Conservation (phyloP, 2,113 vertebrate species). For the Piprites chloris region DNA sequence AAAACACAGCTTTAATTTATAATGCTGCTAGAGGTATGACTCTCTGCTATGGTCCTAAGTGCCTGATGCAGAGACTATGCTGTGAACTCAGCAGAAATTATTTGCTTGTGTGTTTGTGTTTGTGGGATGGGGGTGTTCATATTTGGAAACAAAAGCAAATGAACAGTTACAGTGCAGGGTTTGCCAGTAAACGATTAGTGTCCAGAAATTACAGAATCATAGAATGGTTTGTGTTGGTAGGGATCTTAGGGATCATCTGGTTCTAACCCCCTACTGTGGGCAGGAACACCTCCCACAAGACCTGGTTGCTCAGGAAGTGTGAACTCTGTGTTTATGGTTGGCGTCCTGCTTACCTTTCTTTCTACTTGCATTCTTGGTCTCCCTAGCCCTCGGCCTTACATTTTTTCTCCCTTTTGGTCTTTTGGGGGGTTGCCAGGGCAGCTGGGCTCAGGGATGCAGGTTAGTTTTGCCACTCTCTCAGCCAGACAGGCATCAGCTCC, state of each 20-base stretch:
- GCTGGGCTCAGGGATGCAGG: not conserved
- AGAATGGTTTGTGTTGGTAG: not conserved
- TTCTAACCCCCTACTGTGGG: not conserved
- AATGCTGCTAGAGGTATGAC: not conserved
- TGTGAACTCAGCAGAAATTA: not conserved
- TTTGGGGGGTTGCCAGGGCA: not conserved
- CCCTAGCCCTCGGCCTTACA: not conserved
- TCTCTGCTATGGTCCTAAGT: not conserved
- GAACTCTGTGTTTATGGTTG: not conserved
- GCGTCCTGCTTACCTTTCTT: not conserved
- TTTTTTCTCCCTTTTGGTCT: not conserved
- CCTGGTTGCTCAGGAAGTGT: not conserved
- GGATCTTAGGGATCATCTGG: not conserved
- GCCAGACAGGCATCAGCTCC: not conserved
- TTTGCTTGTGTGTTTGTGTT: not conserved
- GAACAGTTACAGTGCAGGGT: not conserved
- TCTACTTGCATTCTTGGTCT: not conserved
- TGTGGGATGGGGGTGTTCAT: not conserved
- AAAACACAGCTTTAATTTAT: not conserved
- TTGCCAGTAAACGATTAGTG: not conserved
- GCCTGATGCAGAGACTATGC: not conserved
- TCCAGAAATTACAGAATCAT: not conserved
- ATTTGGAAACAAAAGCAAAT: rapidly evolving
- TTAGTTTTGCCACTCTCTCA: not conserved
- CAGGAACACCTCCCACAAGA: not conserved